These are phyloP conservation scores for Eupithecia pulchellata DNA, from an alignment of 2,888 invertebrate genomes.

Conservation along the genomic window DNA sequence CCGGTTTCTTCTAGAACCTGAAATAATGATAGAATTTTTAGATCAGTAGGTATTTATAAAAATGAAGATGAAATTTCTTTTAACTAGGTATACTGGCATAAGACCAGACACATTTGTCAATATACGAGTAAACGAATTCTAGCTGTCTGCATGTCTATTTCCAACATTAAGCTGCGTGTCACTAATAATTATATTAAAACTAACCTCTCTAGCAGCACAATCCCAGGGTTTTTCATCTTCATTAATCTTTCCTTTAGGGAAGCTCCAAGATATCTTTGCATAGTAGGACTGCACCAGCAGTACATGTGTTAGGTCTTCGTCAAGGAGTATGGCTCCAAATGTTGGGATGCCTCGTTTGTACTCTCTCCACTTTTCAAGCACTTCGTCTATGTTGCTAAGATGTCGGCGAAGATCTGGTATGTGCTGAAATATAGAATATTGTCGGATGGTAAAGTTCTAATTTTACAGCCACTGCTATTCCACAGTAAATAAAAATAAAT, in stretches of 20 bases:
- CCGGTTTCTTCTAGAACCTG: conserved; percentile 1
- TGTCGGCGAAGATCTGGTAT: neutral
- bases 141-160: neutral
- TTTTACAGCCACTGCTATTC: neutral
- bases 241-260: neutral
- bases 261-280: neutral
- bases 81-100: too few relatives aligned
- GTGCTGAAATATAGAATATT: neutral
- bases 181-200: neutral
- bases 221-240: neutral
- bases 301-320: neutral
- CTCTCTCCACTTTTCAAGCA: neutral
- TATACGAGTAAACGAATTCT: too few relatives aligned
- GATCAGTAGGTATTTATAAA: too few relatives aligned
- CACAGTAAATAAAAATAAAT: too few relatives aligned
- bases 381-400: neutral
- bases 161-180: neutral
- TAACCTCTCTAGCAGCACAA: conserved; percentile 4
- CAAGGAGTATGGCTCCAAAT: neutral
- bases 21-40: neutral
- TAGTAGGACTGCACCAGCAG: neutral
- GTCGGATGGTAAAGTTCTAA: neutral
- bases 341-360: neutral
- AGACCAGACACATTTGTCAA: too few relatives aligned
- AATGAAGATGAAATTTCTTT: too few relatives aligned